Base-by-base conservation (phyloP, 2,113 vertebrate species). In the Sisor rabdophorus region DNA sequence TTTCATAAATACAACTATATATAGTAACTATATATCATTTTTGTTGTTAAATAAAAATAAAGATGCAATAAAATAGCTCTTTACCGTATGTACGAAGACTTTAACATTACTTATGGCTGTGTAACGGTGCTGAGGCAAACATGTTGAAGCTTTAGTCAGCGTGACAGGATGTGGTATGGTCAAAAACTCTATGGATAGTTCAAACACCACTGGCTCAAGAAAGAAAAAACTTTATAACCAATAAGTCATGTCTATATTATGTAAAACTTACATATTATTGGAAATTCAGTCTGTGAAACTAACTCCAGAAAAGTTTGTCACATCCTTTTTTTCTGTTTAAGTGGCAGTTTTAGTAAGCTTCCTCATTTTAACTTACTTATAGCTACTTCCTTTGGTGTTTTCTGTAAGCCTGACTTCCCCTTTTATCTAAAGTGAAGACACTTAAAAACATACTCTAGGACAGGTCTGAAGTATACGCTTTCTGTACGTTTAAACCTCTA, bases 301-400 rank as follows among this genome's bases (percentile, higher is more conserved):
- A 52, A 47, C 36, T 11, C 47, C 9, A 44, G n/a, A 10, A 48
- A 68, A 44, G 40, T 26, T 44, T 76, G 13, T 65, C 54, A 69
- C 17, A 56, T 36, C 36, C 19, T n/a, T 70, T 47, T 28, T 26
- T 16, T 36, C 19, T 63, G 20, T 78, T 48, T 71, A 83, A 79
- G 64, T 82, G 75, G 76, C 79, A 78, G 74, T 85, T 70, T 80
- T 76, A 55, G 48, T 50, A 53, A 71, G 55, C 83, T 86, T 86
- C 85, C 85, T 86, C 83, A 75, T 85, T 85, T 85, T 81, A 47
- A 71, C 56, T 65, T 71, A 69, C 71, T 78, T 81, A 71, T 80
- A 72, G 70, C 79, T 78, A 85, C 83, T 86, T 86, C 82, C 85
- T 86, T 80, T 28, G 67, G 53, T 60, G 47, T 68, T 73, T 83